Base-by-base conservation (phyloP, 2,888 invertebrate genomes). In the Clunio marinus region DNA sequence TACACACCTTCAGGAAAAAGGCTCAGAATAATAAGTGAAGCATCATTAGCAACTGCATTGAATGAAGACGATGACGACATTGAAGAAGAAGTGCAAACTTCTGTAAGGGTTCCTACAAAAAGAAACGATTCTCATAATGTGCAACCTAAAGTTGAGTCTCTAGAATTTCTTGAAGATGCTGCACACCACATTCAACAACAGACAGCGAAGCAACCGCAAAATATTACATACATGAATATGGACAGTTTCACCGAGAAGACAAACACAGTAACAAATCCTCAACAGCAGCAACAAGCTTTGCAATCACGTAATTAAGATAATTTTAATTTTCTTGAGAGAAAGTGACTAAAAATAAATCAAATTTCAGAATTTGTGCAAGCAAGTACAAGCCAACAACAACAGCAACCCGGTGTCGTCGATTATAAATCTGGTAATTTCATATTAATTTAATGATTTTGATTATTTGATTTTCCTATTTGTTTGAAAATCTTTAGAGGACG, bases 151-250 rank as follows among this genome's bases (percentile, higher is more conserved):
- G 15, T 45, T 7, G 66, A 66, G 55, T 28, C 51, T 28, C 20
- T 65, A 2, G 66, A 66, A 20, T 55, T 66, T 28, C 20, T 66
- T 4, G 66, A 66, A 4, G 66, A 66, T 10, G 35, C 28, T n/a
- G n/a, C 25, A 4, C 66, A 51, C 10, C 45, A 55, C 22, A 35
- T 55, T 13, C 63, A 65, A 41, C 46, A 45, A 20, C 63, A 45
- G 10, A 7, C 63, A 24, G 25, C 17, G 3, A 35, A 55, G 10
- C 55, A 51, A 37, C 32, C 45, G 10, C 51, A 57, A 20, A 57
- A 58, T n/a, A 45, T 58, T 15, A 68, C 68, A 10, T 68, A 68
- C 41, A 58, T 57, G 58, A 68, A 58, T 20, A 68, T 68, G 57
- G 68, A 68, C 4, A 68, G 2, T 32, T 68, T 58, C 46, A 51